These are phyloP conservation scores for Volucella bombylans DNA, from an alignment of 2,888 invertebrate genomes.

Conservation along the genomic window DNA sequence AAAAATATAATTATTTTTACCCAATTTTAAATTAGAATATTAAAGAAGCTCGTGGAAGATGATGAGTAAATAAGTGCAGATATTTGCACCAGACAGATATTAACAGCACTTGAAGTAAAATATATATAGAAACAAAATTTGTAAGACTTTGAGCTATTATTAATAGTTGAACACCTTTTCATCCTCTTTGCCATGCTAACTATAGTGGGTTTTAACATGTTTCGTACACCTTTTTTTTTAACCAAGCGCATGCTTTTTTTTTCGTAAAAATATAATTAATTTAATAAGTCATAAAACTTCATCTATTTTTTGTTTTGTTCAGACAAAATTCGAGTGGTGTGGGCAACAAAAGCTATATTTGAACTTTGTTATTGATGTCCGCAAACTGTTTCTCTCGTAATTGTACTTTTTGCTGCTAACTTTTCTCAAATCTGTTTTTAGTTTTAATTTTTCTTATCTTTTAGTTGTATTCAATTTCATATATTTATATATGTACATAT, in stretches of 20 bases:
- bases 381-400: conserved; percentile 58
- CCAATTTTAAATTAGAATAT: too few relatives aligned
- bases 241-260: conserved; percentile 24
- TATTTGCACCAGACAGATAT: too few relatives aligned
- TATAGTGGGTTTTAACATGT: conserved; percentile 31
- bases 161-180: background rate
- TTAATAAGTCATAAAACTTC: background rate
- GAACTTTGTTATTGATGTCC: conserved; percentile 41
- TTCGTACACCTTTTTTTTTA: background rate
- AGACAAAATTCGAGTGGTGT: conserved; percentile 2
- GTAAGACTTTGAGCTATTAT: background rate
- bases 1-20: too few relatives aligned
- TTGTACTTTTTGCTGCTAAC: conserved; percentile 49
- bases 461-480: background rate
- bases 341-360: conserved; percentile 10
- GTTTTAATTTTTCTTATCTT: conserved; percentile 11
- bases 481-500: conserved; percentile 21
- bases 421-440: conserved; percentile 35
- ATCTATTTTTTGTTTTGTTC: conserved; percentile 29
- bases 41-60: too few relatives aligned
- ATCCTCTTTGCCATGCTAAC: conserved; percentile 34
- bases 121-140: too few relatives aligned
- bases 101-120: too few relatives aligned
- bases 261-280: conserved; percentile 12
- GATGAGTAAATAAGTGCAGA: too few relatives aligned